These are phyloP conservation scores for Doris montereyensis DNA, from an alignment of 2,888 invertebrate species.

Conservation along the genomic window DNA sequence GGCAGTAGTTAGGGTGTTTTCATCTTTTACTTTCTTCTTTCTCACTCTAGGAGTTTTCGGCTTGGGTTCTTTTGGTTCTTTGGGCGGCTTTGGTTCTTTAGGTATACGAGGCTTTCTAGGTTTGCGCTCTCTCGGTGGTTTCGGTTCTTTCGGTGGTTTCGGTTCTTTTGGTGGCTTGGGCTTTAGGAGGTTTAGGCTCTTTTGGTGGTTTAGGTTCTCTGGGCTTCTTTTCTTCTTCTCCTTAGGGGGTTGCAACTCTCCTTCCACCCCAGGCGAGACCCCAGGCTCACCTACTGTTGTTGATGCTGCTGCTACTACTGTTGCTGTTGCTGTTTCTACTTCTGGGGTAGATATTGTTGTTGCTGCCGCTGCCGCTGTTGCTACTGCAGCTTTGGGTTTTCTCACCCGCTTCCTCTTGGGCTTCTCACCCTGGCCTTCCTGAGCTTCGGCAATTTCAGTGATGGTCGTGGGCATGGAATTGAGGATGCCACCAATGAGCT, in stretches of 20 bases:
- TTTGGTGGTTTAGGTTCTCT: conserved; percentile 46
- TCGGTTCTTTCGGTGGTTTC: conserved; percentile 49
- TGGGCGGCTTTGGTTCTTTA: conserved; percentile 45
- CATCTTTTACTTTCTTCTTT: conserved; percentile 49
- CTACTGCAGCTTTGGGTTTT: conserved; percentile 46
- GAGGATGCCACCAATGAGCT: no score
- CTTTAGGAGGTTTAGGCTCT: conserved; percentile 48
- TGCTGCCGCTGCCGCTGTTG: conserved; percentile 40
- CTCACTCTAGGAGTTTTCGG: conserved; percentile 45
- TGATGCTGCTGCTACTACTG: conserved; percentile 42
- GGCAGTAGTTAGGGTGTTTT: conserved; percentile 18
- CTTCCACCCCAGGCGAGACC: conserved; percentile 45
- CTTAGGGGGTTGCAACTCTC: conserved; percentile 41
- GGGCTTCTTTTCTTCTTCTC: conserved; percentile 47
- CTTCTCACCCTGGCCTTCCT: conserved; percentile 49
- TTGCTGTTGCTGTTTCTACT: conserved; percentile 42
- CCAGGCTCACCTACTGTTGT: conserved; percentile 41
- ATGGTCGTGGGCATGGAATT: conserved; percentile 51
- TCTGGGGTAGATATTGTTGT: no score
- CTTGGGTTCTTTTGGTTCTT: conserved; percentile 47
- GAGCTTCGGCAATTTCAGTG: conserved; percentile 50
- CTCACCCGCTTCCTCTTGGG: conserved; percentile 52
- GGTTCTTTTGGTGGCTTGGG: conserved; percentile 48
- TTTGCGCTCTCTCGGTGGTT: conserved; percentile 48
- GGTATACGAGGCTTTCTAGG: conserved; percentile 32